phyloP scores from a whole-genome alignment of 2,888 invertebrate genomes.

The Anoncus sp. region DNA sequence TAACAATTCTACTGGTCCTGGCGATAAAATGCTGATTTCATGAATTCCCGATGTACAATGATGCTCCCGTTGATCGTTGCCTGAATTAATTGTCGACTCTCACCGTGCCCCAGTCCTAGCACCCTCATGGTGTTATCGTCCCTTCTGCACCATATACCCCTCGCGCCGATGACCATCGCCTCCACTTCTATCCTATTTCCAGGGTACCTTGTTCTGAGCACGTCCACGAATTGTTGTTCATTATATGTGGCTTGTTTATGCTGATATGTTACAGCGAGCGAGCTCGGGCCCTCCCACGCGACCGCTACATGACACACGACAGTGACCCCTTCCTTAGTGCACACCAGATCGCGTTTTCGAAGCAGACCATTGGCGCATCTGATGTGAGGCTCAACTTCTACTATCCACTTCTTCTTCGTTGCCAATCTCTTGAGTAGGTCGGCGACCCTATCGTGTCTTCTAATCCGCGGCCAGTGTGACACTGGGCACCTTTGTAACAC shows the following conservation, averaged over 20 bases:
- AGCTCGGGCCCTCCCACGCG: conserved; percentile 57
- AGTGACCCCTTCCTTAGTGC: conserved; percentile 70
- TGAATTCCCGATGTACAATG: background rate
- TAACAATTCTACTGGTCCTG: too few species aligned
- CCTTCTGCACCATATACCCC: conserved; percentile 31
- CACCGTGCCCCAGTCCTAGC: background rate
- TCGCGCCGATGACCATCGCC: conserved; percentile 49
- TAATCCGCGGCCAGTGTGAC: conserved; percentile 59
- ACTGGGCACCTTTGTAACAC: conserved; percentile 69
- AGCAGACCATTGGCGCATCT: conserved; percentile 54
- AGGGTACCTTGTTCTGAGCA: conserved; percentile 16
- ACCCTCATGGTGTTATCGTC: background rate
- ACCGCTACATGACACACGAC: conserved; percentile 74
- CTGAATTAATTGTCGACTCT: background rate
- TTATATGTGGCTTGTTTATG: conserved; percentile 53
- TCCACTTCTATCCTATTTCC: conserved; percentile 1
- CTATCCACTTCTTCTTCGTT: background rate
- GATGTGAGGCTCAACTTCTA: conserved; percentile 36
- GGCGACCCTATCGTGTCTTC: conserved; percentile 49
- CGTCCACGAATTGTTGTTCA: conserved; percentile 12
- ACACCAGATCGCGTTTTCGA: conserved; percentile 74
- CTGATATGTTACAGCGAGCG: conserved; percentile 37
- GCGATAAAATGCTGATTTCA: background rate
- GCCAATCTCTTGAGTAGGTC: background rate
- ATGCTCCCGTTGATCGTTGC: conserved; percentile 10